Base-by-base conservation (phyloP, 30 jellyfish, hydroid and myxozoan genomes). In the Euphysa ruthae region DNA sequence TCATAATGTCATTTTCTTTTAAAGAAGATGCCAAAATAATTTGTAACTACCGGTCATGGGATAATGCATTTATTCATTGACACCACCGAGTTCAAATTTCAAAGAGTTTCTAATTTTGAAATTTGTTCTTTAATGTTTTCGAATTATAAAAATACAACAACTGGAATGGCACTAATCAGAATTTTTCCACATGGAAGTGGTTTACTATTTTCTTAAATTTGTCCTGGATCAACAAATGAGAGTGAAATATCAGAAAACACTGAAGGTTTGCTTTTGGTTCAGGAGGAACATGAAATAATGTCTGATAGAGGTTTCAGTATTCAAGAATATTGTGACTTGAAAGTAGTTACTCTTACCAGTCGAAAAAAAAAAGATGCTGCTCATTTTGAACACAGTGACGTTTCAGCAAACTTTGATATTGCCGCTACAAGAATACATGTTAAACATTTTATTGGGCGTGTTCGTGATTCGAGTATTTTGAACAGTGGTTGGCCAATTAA, bases 401-500 rank as follows among this genome's bases (percentile, higher is more conserved):
- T 70, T 31, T 49, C 65, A 10, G 42, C 24, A 25, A 70, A 55
- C 23, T 70, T 70, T 70, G 81, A 70, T 34, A 51, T 70, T 70
- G 83, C 78, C 26, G 65, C 83, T 25, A 70, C 82, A 56, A 56
- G 83, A 14, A 54, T 70, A 30, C 83, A 70, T 50, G 83, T 70
- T 57, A 79, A 70, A 49, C 31, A 70, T 26, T 70, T 70, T 70
- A 70, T 70, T 51, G 83, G 79, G 42, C 29, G 81, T 26, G 79
- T 70, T 38, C 29, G 78, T 19, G 51, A 70, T 63, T 70, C 80
- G 83, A 56, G 75, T 26, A 70, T 70, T 20, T 33, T 66, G 33
- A 66, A 66, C 80, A 66, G 50, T 49, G 83, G 52, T 70, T 68
- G 81, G 81, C 81, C 81, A 32, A 27, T 68, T 52, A 68, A 68